Evolutionary conservation across 2,113 vertebrate genomes (phyloP).

Genomic region (Myiozetetes cayanensis): DNA sequence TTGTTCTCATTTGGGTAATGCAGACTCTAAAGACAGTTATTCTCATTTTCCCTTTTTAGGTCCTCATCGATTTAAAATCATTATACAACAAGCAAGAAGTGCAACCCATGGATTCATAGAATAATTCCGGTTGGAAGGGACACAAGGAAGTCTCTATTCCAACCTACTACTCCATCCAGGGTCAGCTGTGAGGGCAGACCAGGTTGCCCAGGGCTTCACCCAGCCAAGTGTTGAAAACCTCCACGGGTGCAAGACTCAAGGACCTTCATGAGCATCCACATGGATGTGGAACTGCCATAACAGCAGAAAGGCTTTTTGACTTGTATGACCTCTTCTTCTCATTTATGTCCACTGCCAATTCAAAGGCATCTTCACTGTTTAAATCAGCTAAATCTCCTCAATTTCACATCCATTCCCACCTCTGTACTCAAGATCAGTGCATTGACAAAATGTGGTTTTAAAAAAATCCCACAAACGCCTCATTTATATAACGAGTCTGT

Average conservation of each 20-base stretch:
- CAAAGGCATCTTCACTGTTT: not conserved
- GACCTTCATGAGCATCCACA: not conserved
- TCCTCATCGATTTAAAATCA: not conserved
- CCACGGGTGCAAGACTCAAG: not conserved
- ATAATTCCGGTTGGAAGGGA: not conserved
- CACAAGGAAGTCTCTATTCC: not conserved
- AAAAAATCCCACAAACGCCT: not conserved
- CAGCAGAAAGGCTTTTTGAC: not conserved
- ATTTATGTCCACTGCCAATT: not conserved
- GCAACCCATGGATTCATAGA: not conserved
- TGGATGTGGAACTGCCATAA: accelerated
- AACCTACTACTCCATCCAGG: not conserved
- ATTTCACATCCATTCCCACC: not conserved
- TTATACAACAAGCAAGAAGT: not conserved
- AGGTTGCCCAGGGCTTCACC: not conserved
- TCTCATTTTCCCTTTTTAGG: not conserved
- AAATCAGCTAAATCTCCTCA: not conserved
- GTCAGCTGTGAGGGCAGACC: not conserved
- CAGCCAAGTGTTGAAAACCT: not conserved
- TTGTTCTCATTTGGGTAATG: not conserved
- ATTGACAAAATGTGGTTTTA: not conserved
- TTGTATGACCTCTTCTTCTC: not conserved
- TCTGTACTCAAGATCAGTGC: not conserved
- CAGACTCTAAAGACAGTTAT: not conserved
- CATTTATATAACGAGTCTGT: not conserved